Base-by-base conservation (phyloP, 2,888 invertebrate species). In the Ashinkailepas kermadecensis region DNA sequence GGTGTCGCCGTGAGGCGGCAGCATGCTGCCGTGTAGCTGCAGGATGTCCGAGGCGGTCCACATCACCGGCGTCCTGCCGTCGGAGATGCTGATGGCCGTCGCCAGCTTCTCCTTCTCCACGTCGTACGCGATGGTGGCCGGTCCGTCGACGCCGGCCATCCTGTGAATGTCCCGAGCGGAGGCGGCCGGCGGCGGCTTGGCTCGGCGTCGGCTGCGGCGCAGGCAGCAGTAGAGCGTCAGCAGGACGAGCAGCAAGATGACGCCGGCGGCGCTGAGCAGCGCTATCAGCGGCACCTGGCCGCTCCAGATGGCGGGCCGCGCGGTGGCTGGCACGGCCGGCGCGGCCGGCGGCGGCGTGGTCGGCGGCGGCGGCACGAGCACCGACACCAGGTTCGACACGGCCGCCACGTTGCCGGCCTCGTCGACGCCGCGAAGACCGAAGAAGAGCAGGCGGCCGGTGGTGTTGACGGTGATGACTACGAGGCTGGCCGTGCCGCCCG, bases 341-440 rank as follows among this genome's bases (percentile, higher is more conserved):
- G 88, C 86, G 11, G 88, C 87, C 0, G 89, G 89, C 7, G 39
- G 10, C 15, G 70, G 39, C n/a, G 89, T 88, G 23, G 89, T 89
- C 57, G 89, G 89, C 39, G 89, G 89, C 0, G 89, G 89, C 0
- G 91, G 88, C 82, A 88, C 87, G 82, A 88, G 87, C 10, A 90
- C 88, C 25, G 89, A 86, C 2, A 90, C 89, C 86, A 89, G 89
- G 85, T 91, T 91, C 3, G 91, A 91, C 58, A 86, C 78, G 9
- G 82, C 82, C 15, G 85, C 85, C 0, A 89, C 88, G 12, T 89
- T 89, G 1, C 86, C 87, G 62, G 87, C 85, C 82, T 88, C 88
- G 7, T 89, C 88, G 84, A 87, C 89, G 1, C 90, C 89, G 62
- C 89, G 87, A 4, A 91, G 86, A 8, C 90, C 90, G 83, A 91